Percentiles rank a stretch among this genome's conserved stretches.
Evolutionary conservation across 2,888 invertebrate genomes (phyloP).

Genomic region (Notodonta dromedarius): DNA sequence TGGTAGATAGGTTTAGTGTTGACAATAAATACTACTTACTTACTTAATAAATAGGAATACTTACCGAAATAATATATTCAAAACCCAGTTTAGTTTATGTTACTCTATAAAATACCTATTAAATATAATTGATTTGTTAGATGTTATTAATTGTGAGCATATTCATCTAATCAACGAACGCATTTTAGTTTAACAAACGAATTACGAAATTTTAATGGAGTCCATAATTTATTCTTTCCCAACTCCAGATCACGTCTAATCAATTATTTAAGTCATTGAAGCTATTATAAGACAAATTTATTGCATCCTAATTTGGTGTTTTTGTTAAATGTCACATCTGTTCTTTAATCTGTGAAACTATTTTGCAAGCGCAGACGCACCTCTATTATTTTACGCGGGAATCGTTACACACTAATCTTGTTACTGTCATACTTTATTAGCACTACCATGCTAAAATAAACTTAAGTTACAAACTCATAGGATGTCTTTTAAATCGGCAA

Average conservation of each 20-base stretch:
- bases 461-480: neutral
- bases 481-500: neutral
- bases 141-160: no score
- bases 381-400: slow-evolving; percentile 2
- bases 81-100: no score
- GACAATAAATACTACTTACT: no score
- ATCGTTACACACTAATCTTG: slow-evolving; percentile 6
- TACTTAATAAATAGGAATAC: no score
- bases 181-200: neutral
- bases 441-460: neutral
- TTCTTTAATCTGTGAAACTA: neutral
- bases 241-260: neutral
- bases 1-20: no score
- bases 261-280: neutral
- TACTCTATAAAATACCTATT: no score
- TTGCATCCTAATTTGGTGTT: neutral
- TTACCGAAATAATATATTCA: no score
- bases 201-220: neutral
- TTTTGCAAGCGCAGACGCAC: neutral
- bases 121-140: no score
- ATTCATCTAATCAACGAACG: no score
- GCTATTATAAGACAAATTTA: neutral
- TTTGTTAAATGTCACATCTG: neutral
- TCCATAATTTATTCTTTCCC: neutral
- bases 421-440: slow-evolving; percentile 1